Percentiles rank a stretch among this genome's conserved stretches.
Evolutionary conservation across 2,888 invertebrate genomes (phyloP).

Genomic region (Drosophila histrio): DNA sequence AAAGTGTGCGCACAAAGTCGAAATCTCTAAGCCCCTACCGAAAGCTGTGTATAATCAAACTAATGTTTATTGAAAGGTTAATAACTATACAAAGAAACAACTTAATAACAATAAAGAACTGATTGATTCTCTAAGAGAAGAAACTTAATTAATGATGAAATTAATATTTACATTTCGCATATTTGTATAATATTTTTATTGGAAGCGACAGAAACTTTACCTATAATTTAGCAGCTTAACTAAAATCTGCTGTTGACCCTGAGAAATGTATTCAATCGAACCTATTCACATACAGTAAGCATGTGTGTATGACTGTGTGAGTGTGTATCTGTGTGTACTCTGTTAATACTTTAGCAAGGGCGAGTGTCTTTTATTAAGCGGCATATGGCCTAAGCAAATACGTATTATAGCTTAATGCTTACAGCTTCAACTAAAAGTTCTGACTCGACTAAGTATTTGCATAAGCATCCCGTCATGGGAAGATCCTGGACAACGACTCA

Average conservation of each 20-base stretch:
- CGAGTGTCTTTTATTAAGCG: slow-evolving; percentile 6
- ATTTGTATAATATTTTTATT: slow-evolving; percentile 7
- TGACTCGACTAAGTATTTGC: slow-evolving; percentile 46
- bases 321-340: background rate
- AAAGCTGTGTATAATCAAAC: background rate
- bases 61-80: background rate
- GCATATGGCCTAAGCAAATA: slow-evolving; percentile 63
- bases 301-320: background rate
- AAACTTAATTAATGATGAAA: slow-evolving; percentile 11
- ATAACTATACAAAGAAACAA: background rate
- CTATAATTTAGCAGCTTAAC: background rate
- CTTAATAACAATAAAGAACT: background rate
- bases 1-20: slow-evolving; percentile 18
- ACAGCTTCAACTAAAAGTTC: slow-evolving; percentile 40
- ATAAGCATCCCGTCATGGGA: slow-evolving; percentile 47
- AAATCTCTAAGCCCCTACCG: slow-evolving; percentile 20
- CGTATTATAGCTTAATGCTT: slow-evolving; percentile 61
- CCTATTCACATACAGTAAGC: slow-evolving; percentile 7
- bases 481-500: slow-evolving; percentile 31
- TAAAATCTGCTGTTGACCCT: background rate
- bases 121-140: background rate
- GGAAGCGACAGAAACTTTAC: background rate
- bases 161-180: background rate
- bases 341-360: slow-evolving; percentile 7
- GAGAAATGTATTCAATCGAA: background rate